Conservation (phyloP, 2,888 invertebrate genomes). For the Dryobota labecula region DNA sequence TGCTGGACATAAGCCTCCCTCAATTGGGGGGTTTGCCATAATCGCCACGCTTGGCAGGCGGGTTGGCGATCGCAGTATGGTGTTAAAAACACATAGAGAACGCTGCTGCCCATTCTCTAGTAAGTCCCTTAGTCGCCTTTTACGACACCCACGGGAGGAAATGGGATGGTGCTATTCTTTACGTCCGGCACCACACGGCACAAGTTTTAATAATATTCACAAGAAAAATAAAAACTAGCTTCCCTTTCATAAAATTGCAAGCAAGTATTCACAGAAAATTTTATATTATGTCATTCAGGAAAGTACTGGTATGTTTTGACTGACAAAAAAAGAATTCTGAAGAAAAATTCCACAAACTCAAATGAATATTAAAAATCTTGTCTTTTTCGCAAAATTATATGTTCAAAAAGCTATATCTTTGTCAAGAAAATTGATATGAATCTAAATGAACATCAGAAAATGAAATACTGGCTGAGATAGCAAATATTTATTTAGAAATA, state of each 20-base stretch:
- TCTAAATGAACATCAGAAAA: constrained; percentile 23
- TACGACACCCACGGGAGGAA: no score
- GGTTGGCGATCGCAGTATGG: no score
- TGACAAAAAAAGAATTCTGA: not conserved
- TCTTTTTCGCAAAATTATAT: constrained; percentile 19
- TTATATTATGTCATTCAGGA: not conserved
- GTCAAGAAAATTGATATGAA: constrained; percentile 11
- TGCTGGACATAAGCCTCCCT: no score
- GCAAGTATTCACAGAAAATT: not conserved
- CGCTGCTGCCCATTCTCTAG: no score
- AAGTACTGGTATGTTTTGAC: constrained; percentile 2
- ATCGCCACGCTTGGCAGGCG: no score
- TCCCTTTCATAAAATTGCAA: not conserved
- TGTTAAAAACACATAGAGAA: no score
- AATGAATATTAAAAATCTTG: constrained; percentile 31
- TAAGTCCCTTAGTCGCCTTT: no score
- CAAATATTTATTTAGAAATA: constrained; percentile 15
- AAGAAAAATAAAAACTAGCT: not conserved
- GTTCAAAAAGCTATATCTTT: constrained; percentile 21
- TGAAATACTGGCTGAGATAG: not conserved
- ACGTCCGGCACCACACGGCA: no score
- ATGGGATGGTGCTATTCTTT: no score
- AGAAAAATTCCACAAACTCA: constrained; percentile 6
- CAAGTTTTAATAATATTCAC: not conserved
- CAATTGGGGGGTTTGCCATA: no score